A percentile compares a stretch with the other conserved stretches of the same genome.
These are phyloP conservation scores for Megalopta genalis DNA, from an alignment of 1,140 invertebrate genomes.

Conservation along the genomic window DNA sequence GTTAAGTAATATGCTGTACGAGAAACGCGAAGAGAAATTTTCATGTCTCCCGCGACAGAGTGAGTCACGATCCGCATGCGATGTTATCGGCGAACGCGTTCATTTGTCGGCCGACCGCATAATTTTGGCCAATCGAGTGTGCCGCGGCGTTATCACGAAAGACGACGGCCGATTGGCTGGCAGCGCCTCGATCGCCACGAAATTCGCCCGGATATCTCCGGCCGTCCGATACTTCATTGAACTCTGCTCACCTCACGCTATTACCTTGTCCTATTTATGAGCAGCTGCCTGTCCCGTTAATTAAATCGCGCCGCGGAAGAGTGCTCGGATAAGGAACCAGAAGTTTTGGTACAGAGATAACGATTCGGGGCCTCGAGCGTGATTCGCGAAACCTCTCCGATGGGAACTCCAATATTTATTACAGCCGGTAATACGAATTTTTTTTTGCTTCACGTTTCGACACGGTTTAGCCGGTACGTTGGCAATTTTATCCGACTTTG, in stretches of 20 bases:
- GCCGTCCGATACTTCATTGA: neutral
- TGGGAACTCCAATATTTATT: neutral
- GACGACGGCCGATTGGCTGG: slow-evolving; percentile 24
- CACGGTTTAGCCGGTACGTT: too few species aligned
- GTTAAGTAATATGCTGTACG: neutral
- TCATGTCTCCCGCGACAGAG: neutral
- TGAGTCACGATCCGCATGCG: too few species aligned
- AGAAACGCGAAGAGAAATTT: neutral
- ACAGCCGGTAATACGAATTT: neutral
- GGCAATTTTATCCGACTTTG: too few species aligned
- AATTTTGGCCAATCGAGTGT: slow-evolving; percentile 26
- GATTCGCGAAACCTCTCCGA: neutral
- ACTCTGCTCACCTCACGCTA: neutral
- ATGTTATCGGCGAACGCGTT: slow-evolving; percentile 3
- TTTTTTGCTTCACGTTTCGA: too few species aligned
- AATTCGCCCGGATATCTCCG: slow-evolving; percentile 12
- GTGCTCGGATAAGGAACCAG: slow-evolving; percentile 3
- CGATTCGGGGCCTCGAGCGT: neutral
- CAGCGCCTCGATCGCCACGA: neutral
- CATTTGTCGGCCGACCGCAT: neutral
- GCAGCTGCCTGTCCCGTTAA: slow-evolving; percentile 25
- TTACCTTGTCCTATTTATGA: slow-evolving; percentile 19
- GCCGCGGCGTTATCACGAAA: slow-evolving; percentile 8
- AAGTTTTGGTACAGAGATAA: neutral
- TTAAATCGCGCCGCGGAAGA: neutral